Percentiles rank a stretch among this genome's conserved stretches.
These are phyloP conservation scores for Margaritifera margaritifera DNA, from an alignment of 2,888 invertebrate species.

Conservation along the genomic window DNA sequence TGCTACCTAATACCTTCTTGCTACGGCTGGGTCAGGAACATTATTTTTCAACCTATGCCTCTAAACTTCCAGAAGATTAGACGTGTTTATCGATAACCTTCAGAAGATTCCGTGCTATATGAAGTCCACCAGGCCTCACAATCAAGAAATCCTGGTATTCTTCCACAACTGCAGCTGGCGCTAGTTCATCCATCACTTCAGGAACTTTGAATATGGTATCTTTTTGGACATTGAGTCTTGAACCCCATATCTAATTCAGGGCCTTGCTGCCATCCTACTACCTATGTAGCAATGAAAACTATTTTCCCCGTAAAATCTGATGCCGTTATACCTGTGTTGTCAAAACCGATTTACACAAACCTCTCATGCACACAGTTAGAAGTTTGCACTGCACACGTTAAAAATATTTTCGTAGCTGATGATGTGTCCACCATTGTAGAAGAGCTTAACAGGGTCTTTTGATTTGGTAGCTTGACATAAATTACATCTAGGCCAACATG, in stretches of 20 bases:
- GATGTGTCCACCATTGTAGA: no score
- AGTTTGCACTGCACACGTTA: background rate
- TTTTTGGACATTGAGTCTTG: background rate
- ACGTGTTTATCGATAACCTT: slow-evolving; percentile 8
- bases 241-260: background rate
- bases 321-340: slow-evolving; percentile 3
- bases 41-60: background rate
- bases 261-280: slow-evolving; percentile 4
- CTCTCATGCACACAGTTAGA: slow-evolving; percentile 1
- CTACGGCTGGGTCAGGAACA: background rate
- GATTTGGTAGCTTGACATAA: no score
- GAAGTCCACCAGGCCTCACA: slow-evolving; percentile 13
- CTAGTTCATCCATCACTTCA: background rate
- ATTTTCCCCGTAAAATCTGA: background rate
- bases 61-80: slow-evolving; percentile 1
- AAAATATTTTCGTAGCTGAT: background rate
- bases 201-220: background rate
- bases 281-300: background rate
- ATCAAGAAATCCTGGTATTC: slow-evolving; percentile 9
- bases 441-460: no score
- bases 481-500: no score
- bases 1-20: slow-evolving; percentile 5
- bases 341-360: background rate
- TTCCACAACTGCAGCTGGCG: slow-evolving; percentile 2
- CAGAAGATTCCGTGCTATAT: slow-evolving; percentile 1